Base-by-base conservation (phyloP, 2,888 invertebrate species). In the Rugalucina vietnamica region DNA sequence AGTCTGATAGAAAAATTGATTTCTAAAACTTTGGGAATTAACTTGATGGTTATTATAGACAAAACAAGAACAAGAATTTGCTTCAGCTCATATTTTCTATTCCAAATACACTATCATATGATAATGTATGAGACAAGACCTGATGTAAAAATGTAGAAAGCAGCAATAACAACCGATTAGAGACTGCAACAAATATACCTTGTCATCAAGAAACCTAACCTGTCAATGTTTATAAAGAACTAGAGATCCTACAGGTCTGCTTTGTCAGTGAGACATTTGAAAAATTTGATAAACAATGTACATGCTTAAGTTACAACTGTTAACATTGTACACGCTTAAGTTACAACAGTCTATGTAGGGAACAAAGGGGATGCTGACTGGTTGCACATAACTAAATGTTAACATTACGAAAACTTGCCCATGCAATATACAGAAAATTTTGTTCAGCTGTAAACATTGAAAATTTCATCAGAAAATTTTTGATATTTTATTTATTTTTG, bases 101-200 rank as follows among this genome's bases (percentile, higher is more conserved):
- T 65, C 65, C 65, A 65, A n/a, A 4, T 65, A 65, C 65, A 65
- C 65, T 65, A 65, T 65, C 65, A 32, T 34, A 3, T 34, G 65
- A 65, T 34, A 34, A 65, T 65, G 65, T 18, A 65, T n/a, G 34
- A n/a, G 65, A 65, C 10, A 34, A 34, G 65, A 65, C 24, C 34
- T 32, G 65, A 65, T 65, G 65, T 65, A 65, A 65, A 65, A 65
- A 65, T 65, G 65, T 65, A 65, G 32, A 65, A 65, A 65, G 65
- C 65, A 65, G 32, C 34, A 65, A 4, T 65, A 65, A 65, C 65
- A 65, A 65, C 18, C 24, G 60, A 3, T 60, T 29, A 57, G 57
- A 57, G 57, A 57, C 12, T 57, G 29, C 29, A n/a, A 29, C 57
- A 29, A 1, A 8, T 27, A 21, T 57, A 57, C 50, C 21, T 3